Conservation (phyloP, 2,888 invertebrate species). For the Marronus borbonicus region DNA sequence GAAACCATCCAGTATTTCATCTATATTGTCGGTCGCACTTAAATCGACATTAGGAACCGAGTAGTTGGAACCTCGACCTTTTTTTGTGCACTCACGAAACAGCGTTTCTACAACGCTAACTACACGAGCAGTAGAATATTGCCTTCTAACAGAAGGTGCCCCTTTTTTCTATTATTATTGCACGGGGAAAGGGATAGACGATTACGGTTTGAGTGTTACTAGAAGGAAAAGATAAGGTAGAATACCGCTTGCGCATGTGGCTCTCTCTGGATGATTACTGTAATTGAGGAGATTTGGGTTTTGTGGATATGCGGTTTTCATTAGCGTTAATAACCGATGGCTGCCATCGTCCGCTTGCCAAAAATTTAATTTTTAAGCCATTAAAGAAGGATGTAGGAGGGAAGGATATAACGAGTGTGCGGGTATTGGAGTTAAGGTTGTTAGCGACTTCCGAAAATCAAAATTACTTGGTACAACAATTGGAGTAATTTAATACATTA, state of each 20-base stretch:
- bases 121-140: conserved; percentile 4
- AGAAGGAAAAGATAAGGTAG: neutral
- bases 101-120: neutral
- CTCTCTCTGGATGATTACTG: conserved; percentile 63
- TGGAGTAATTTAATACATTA: too few species aligned
- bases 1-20: conserved; percentile 54
- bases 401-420: neutral
- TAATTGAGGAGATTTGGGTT: conserved; percentile 63
- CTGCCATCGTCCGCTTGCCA: conserved; percentile 34
- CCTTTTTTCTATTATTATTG: conserved; percentile 48
- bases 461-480: too few species aligned
- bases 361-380: conserved; percentile 46
- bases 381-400: neutral
- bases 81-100: conserved; percentile 6
- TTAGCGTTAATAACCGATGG: conserved; percentile 64
- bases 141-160: conserved; percentile 55
- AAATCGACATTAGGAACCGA: conserved; percentile 62
- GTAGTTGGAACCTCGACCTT: conserved; percentile 29
- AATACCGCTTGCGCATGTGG: conserved; percentile 22
- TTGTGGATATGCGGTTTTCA: conserved; percentile 66
- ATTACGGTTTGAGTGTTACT: neutral
- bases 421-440: too few species aligned
- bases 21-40: conserved; percentile 58
- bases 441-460: too few species aligned
- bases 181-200: neutral